These are phyloP conservation scores for Intellagama lesueurii DNA, from an alignment of 2,797 vertebrate genomes.

Conservation along the genomic window DNA sequence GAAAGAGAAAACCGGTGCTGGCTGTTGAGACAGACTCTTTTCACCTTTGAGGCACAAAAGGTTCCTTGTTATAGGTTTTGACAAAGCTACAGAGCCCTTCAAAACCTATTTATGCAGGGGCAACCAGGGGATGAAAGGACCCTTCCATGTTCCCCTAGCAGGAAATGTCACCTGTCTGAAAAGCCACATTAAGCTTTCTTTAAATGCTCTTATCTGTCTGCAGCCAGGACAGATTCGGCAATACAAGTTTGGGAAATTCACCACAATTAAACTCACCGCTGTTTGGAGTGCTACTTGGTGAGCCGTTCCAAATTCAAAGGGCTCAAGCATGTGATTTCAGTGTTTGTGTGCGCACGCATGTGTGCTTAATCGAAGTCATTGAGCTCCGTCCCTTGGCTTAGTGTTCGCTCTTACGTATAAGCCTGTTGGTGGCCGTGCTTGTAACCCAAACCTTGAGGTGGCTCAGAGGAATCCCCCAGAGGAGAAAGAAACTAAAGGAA, in stretches of 20 bases:
- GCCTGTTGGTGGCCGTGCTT: neutral
- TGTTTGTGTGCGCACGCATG: neutral
- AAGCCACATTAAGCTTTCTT: neutral
- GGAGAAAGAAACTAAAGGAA: neutral
- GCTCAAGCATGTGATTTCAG: neutral
- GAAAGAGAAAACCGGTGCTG: no score
- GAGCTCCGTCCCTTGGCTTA: neutral
- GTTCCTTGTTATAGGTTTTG: neutral
- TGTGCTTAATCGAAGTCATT: neutral
- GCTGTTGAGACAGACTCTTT: neutral
- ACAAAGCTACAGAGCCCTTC: neutral
- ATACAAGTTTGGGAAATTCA: neutral
- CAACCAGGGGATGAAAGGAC: no score
- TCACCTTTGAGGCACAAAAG: neutral
- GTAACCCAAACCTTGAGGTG: neutral
- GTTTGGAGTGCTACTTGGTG: neutral
- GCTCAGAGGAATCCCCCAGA: neutral
- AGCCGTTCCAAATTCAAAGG: constrained; percentile 6
- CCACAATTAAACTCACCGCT: constrained; percentile 11
- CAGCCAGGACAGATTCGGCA: constrained; percentile 21
- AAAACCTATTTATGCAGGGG: neutral
- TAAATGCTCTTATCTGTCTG: neutral
- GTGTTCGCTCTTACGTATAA: neutral
- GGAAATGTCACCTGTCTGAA: neutral
- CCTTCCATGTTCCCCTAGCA: no score